Evolutionary conservation across 2,888 invertebrate species (phyloP), one percentile per base, ranked within the genome.

Genomic region (Lamellibrachia columna): DNA sequence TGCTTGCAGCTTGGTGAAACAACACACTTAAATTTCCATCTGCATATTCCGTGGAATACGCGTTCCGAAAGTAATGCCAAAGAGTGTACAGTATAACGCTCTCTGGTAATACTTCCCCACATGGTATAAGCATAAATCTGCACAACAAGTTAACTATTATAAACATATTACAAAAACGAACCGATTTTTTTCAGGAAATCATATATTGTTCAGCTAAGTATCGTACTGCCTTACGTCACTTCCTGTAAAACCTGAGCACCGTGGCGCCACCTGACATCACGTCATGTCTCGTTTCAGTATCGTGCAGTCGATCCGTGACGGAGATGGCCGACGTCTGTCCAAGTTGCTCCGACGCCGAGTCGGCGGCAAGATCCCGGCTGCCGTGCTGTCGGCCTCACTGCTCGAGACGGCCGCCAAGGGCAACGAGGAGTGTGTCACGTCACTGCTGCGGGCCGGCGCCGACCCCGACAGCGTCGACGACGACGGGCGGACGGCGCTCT

Each of bases 361-460:
- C 53, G 91, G 91, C 53, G 91, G 91, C 53, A 91, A 58, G 58
- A 53, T 91, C 58, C 91, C 91, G 8, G 58, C 40, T 1, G 91
- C 53, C 40, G 9, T 91, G 9, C 58, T 91, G 22, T 53, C 91
- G 52, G 91, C n/a, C 15, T 40, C 55, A 15, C 91, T 91, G 55
- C 58, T 91, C 55, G 91, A 91, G 22, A 55, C 91, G 55, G 91
- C 91, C 3, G 53, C 91, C 53, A 91, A 53, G n/a, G 91, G 91
- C 92, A 92, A 91, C 40, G 93, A 93, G 75, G 92, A 92, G 15
- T 93, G 94, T 52, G 92, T 94, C 40, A 3, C 60, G 7, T n/a
- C 93, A 9, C 93, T 94, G 28, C 92, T 94, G 58, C 75, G 90
- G 28, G 93, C 94, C 52, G 93, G 94, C 1, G 94, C 93, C 3